Percentiles rank a stretch among this genome's conserved stretches.
phyloP scores from a whole-genome alignment of 1,140 invertebrate genomes.

The Lasioglossum baleicum region DNA sequence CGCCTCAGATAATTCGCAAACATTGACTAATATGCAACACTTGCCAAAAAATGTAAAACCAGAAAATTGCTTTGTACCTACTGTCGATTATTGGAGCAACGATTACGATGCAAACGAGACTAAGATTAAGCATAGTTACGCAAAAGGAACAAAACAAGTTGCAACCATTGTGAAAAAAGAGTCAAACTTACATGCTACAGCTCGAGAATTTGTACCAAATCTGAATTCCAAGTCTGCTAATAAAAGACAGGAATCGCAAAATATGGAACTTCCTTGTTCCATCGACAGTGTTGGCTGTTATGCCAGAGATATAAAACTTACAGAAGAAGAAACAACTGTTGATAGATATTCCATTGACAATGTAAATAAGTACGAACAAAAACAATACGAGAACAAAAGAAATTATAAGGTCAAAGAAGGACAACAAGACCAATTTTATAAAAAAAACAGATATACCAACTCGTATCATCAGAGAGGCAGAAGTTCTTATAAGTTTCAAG shows the following conservation, averaged over 20 bases:
- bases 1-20: background rate
- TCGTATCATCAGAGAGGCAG: constrained; percentile 42
- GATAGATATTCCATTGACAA: constrained; percentile 27
- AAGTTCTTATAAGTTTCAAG: constrained; percentile 61
- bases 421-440: constrained; percentile 27
- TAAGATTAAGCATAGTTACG: constrained; percentile 19
- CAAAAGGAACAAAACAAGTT: constrained; percentile 12
- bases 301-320: background rate
- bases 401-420: constrained; percentile 50
- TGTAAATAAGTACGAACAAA: constrained; percentile 44
- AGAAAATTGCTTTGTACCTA: constrained; percentile 4
- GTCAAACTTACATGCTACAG: constrained; percentile 68
- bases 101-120: constrained; percentile 13
- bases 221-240: background rate
- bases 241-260: background rate
- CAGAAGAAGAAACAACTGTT: background rate
- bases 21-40: background rate
- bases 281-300: background rate
- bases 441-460: constrained; percentile 39
- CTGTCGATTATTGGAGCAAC: constrained; percentile 36
- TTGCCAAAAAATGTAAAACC: constrained; percentile 2
- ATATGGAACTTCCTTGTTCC: background rate
- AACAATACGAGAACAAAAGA: constrained; percentile 53
- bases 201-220: constrained; percentile 64
- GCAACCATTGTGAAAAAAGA: constrained; percentile 30